Conservation (phyloP, 2,113 vertebrate species). For the Dicaeum eximium region DNA sequence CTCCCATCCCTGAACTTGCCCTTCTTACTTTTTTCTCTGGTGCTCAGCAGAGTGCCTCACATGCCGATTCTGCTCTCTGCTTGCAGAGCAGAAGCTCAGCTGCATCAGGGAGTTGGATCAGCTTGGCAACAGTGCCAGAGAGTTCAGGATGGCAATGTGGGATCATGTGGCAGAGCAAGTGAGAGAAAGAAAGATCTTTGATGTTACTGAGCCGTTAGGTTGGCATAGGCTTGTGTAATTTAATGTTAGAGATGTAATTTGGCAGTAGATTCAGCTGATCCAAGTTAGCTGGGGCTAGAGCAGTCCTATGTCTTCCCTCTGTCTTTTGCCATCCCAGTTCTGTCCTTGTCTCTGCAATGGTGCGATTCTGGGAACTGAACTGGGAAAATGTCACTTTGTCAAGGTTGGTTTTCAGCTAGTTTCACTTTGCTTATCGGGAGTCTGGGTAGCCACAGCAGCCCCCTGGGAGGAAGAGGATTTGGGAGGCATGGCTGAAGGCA, state of each 20-base stretch:
- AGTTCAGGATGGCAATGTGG: not conserved
- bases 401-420: not conserved
- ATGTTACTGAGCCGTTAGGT: not conserved
- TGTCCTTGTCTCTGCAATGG: not conserved
- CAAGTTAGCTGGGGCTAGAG: not conserved
- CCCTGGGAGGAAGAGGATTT: not conserved
- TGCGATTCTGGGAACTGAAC: rapidly evolving
- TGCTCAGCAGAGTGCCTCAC: rapidly evolving
- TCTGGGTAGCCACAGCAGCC: not conserved
- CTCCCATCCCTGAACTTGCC: not conserved
- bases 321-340: not conserved
- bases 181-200: not conserved
- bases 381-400: not conserved
- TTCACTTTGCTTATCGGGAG: not conserved
- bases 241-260: not conserved
- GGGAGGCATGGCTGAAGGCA: not conserved
- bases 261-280: not conserved
- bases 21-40: not conserved
- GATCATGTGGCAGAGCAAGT: not conserved
- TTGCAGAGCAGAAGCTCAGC: not conserved
- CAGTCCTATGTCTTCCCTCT: not conserved
- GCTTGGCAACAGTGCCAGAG: not conserved
- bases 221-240: not conserved
- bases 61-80: not conserved
- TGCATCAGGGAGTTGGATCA: not conserved